Evolutionary conservation across 2,888 invertebrate genomes (phyloP).

Genomic region (Colostygia pectinataria): DNA sequence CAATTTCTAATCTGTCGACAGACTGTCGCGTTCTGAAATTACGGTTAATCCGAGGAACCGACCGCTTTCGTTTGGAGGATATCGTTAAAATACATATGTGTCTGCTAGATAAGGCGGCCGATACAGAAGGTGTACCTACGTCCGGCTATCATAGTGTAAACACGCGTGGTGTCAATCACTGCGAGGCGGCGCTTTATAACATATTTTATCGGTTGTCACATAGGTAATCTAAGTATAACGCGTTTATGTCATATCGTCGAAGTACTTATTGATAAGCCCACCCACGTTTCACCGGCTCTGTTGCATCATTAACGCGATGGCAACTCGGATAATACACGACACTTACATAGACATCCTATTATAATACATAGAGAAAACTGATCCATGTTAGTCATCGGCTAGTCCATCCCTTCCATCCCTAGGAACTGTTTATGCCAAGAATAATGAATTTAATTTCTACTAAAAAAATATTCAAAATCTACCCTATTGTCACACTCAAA

Average conservation of each 20-base stretch:
- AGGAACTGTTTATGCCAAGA: no score
- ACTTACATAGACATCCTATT: conserved; percentile 42
- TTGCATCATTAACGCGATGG: conserved; percentile 68
- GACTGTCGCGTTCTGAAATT: conserved; percentile 32
- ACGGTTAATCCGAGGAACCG: conserved; percentile 36
- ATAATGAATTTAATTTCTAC: no score
- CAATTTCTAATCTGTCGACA: conserved; percentile 9
- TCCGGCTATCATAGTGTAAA: conserved; percentile 71
- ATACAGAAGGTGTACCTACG: conserved; percentile 68
- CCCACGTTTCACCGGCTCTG: conserved; percentile 65
- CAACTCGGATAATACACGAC: conserved; percentile 51
- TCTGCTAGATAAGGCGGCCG: conserved; percentile 65
- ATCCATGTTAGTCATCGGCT: background rate
- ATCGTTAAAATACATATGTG: conserved; percentile 59
- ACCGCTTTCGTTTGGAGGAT: conserved; percentile 52
- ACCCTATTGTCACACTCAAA: no score
- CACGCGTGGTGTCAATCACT: conserved; percentile 76
- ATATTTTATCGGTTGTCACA: conserved; percentile 76
- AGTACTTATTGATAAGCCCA: conserved; percentile 77
- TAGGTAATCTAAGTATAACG: conserved; percentile 77
- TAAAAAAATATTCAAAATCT: no score
- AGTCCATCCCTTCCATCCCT: no score
- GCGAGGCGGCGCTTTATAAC: conserved; percentile 77
- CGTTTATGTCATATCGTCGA: conserved; percentile 80
- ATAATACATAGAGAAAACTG: conserved; percentile 48